A percentile compares a stretch with the other conserved stretches of the same genome.
These are phyloP conservation scores for Monodelphis domestica DNA, from an alignment of 2,797 vertebrate genomes.

Conservation along the genomic window DNA sequence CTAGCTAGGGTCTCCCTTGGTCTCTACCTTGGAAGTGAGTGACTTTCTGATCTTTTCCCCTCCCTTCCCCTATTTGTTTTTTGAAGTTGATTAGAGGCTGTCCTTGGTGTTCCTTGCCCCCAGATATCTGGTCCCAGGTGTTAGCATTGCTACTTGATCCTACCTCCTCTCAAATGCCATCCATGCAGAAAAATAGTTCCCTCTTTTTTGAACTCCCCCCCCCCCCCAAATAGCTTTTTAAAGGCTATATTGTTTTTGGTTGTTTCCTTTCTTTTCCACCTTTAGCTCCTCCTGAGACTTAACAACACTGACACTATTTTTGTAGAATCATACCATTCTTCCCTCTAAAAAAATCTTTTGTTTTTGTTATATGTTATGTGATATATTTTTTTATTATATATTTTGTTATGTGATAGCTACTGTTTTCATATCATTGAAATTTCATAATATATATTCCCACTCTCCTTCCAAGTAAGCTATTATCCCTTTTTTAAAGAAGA, in stretches of 20 bases:
- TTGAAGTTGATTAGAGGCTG: not conserved
- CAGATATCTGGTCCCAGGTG: not conserved
- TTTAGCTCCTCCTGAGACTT: not conserved
- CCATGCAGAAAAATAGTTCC: not conserved
- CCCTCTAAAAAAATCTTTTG: not conserved
- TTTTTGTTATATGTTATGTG: no score
- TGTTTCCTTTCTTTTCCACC: not conserved
- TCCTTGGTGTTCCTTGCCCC: not conserved
- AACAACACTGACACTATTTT: not conserved
- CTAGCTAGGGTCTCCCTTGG: not conserved
- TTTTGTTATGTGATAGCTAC: not conserved
- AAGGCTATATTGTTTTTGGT: not conserved
- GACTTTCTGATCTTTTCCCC: not conserved
- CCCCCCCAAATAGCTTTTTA: not conserved
- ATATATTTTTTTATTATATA: no score
- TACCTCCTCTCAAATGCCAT: not conserved
- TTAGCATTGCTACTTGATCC: not conserved
- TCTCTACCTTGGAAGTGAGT: not conserved
- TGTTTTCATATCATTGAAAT: not conserved
- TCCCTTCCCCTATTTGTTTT: not conserved
- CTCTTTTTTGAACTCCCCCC: not conserved
- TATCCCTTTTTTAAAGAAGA: not conserved
- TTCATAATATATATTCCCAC: not conserved
- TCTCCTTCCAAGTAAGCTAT: not conserved
- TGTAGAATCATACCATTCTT: not conserved